Percentiles rank a stretch among this genome's conserved stretches.
These are phyloP conservation scores for Cyaniris semiargus DNA, from an alignment of 2,888 invertebrate species.

Conservation along the genomic window DNA sequence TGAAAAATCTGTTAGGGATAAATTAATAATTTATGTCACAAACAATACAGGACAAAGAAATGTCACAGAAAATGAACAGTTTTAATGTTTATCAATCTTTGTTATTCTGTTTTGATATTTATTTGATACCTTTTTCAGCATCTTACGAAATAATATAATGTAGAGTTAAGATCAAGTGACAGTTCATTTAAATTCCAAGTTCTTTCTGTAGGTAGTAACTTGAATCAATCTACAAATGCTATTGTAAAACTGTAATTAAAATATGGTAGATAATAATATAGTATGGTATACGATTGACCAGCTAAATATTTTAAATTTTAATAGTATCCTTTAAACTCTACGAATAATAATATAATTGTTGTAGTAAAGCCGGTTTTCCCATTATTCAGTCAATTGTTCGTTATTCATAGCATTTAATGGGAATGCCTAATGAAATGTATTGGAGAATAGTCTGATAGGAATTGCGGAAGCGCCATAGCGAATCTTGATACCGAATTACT, in stretches of 20 bases:
- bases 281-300: no score
- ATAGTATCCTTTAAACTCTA: neutral
- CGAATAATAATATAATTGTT: neutral
- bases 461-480: slow-evolving; percentile 39
- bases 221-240: no score
- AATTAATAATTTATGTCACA: neutral
- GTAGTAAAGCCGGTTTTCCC: neutral
- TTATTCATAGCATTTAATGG: slow-evolving; percentile 38
- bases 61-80: neutral
- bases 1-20: neutral
- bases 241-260: no score
- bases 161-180: no score
- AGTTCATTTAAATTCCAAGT: no score
- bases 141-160: no score
- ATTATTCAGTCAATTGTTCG: neutral
- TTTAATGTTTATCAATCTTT: neutral
- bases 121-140: no score
- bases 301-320: neutral
- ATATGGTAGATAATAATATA: no score
- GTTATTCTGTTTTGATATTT: neutral
- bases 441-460: slow-evolving; percentile 37
- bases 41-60: slow-evolving; percentile 6
- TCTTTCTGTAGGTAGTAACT: no score
- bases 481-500: slow-evolving; percentile 46
- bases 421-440: slow-evolving; percentile 39